Evolutionary conservation across 1,140 invertebrate genomes (phyloP).

Genomic region (Portunus trituberculatus): DNA sequence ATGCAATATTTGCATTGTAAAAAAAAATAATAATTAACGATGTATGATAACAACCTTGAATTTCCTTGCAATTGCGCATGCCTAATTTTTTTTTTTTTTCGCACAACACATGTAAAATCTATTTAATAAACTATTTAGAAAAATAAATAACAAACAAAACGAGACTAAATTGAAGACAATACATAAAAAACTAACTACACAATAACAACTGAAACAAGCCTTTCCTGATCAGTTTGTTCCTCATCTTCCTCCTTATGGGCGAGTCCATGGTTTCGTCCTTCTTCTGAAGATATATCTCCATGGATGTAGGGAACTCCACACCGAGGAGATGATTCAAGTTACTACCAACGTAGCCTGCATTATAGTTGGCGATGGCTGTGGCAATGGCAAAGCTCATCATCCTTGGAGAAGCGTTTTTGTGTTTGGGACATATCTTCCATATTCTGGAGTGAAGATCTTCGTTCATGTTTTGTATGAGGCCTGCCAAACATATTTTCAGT

Average conservation of each 20-base stretch:
- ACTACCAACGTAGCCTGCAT: background rate
- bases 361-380: slow-evolving; percentile 34
- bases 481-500: background rate
- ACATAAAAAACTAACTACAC: no score
- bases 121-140: no score
- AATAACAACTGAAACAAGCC: no score
- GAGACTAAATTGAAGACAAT: no score
- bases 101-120: no score
- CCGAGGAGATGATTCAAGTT: background rate
- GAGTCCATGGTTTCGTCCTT: slow-evolving; percentile 28
- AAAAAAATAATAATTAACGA: no score
- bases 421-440: slow-evolving; percentile 37
- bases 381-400: slow-evolving; percentile 5
- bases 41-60: no score
- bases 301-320: background rate
- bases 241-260: background rate
- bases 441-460: slow-evolving; percentile 7
- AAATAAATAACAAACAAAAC: no score
- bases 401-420: background rate
- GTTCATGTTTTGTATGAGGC: background rate
- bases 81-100: no score
- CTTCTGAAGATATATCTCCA: background rate
- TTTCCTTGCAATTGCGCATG: no score
- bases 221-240: no score
- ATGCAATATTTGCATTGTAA: no score